phyloP scores from a whole-genome alignment of 1,140 invertebrate genomes.

The Dendroctonus valens region DNA sequence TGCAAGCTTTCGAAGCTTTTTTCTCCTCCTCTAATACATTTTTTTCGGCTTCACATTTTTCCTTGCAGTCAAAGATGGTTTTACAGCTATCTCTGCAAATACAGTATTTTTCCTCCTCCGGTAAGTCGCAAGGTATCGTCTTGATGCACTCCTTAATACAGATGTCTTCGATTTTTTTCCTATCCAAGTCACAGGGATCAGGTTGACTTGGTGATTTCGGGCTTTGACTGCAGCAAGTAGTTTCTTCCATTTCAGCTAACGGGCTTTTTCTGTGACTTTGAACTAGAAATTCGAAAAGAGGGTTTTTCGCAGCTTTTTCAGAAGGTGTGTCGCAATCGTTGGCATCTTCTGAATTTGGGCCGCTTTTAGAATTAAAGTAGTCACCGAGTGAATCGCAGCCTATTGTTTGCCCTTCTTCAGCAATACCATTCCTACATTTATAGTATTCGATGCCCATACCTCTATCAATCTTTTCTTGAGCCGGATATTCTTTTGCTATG shows the following conservation, averaged over 20 bases:
- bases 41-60: background rate
- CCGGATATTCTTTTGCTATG: background rate
- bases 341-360: background rate
- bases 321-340: background rate
- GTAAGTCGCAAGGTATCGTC: constrained; percentile 15
- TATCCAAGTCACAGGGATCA: constrained; percentile 6
- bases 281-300: constrained; percentile 13
- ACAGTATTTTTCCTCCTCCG: constrained; percentile 24
- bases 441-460: constrained; percentile 15
- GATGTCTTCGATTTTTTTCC: constrained; percentile 10
- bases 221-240: constrained; percentile 14
- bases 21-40: too few relatives aligned
- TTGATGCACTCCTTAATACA: constrained; percentile 13
- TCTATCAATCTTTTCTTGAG: constrained; percentile 18
- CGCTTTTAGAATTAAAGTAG: background rate
- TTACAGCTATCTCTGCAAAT: constrained; percentile 13
- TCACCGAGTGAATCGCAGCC: constrained; percentile 18
- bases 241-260: background rate
- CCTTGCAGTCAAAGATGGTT: background rate
- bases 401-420: constrained; percentile 14
- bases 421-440: constrained; percentile 21
- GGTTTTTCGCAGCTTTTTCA: background rate
- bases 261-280: constrained; percentile 8
- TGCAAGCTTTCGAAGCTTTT: background rate
- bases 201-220: too few relatives aligned